phyloP scores from a whole-genome alignment of 1,140 invertebrate genomes.

The Drosophila navojoa region DNA sequence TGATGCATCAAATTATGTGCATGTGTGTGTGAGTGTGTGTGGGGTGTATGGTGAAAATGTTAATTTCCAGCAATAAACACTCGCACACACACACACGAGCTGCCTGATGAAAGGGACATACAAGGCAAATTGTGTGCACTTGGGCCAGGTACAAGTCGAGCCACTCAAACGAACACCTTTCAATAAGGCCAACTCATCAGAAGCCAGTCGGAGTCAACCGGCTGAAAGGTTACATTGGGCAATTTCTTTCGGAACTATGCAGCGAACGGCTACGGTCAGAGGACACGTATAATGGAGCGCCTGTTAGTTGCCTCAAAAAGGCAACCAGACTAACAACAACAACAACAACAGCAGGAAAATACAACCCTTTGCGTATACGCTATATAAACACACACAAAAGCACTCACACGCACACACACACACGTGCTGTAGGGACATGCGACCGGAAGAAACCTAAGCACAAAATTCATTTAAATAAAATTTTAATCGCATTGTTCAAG shows the following conservation, averaged over 20 bases:
- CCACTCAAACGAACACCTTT: slow-evolving; percentile 23
- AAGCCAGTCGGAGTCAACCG: slow-evolving; percentile 44
- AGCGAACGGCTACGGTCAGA: slow-evolving; percentile 65
- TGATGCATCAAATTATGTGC: slow-evolving; percentile 56
- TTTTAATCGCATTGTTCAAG: slow-evolving; percentile 44
- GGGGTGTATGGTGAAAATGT: slow-evolving; percentile 51
- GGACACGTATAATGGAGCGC: slow-evolving; percentile 75
- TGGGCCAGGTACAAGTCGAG: slow-evolving; percentile 33
- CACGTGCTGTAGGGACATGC: no score
- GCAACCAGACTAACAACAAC: slow-evolving; percentile 40
- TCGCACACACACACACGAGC: background rate
- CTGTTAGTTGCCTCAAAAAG: slow-evolving; percentile 56
- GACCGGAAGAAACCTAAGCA: slow-evolving; percentile 28
- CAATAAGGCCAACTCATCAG: slow-evolving; percentile 43
- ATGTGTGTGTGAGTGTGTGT: background rate
- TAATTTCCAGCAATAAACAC: slow-evolving; percentile 57
- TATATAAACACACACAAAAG: slow-evolving; percentile 35
- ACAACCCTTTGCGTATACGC: slow-evolving; percentile 31
- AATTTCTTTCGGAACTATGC: slow-evolving; percentile 48
- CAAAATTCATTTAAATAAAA: slow-evolving; percentile 47
- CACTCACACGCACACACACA: slow-evolving; percentile 2
- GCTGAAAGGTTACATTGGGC: slow-evolving; percentile 70
- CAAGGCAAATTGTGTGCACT: slow-evolving; percentile 73
- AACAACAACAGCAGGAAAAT: slow-evolving; percentile 23
- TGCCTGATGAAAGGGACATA: slow-evolving; percentile 34